These are phyloP conservation scores for Temnopleurus reevesii DNA, from an alignment of 53 echinoderm and acorn worm genomes.

Conservation along the genomic window DNA sequence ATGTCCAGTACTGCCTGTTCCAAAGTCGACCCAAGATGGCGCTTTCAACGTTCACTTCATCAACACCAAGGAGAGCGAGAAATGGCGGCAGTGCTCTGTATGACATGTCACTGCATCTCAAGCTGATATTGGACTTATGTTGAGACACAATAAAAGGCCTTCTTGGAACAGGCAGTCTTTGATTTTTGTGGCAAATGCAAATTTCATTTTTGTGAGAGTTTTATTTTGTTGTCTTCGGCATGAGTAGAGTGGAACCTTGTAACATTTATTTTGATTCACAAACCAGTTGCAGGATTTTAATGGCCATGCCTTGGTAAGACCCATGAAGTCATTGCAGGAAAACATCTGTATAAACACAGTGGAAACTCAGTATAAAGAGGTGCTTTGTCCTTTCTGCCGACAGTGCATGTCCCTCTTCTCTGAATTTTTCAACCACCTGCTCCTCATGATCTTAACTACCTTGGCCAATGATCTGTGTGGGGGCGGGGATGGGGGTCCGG, in stretches of 20 bases:
- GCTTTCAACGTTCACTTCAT: neutral
- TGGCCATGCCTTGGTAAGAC: no score
- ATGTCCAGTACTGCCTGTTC: conserved; percentile 3
- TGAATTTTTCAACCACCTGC: no score
- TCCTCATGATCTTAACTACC: no score
- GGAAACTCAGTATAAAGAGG: no score
- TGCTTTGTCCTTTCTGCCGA: no score
- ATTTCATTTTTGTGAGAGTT: neutral
- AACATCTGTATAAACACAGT: no score
- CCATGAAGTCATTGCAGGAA: no score
- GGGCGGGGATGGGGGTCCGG: no score
- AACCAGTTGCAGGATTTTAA: no score
- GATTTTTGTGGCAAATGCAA: conserved; percentile 1
- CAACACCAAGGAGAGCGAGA: neutral
- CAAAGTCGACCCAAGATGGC: neutral
- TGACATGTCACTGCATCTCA: neutral
- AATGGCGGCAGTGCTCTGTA: neutral
- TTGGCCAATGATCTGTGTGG: no score
- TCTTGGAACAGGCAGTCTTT: conserved; percentile 26
- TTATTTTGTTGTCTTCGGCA: neutral
- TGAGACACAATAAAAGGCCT: conserved; percentile 14
- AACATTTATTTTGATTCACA: no score
- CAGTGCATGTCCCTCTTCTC: no score
- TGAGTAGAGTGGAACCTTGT: neutral
- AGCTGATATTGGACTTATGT: neutral